Percentiles rank a stretch among this genome's conserved stretches.
phyloP scores from a whole-genome alignment of 2,113 vertebrate species.

The Cervus canadensis region DNA sequence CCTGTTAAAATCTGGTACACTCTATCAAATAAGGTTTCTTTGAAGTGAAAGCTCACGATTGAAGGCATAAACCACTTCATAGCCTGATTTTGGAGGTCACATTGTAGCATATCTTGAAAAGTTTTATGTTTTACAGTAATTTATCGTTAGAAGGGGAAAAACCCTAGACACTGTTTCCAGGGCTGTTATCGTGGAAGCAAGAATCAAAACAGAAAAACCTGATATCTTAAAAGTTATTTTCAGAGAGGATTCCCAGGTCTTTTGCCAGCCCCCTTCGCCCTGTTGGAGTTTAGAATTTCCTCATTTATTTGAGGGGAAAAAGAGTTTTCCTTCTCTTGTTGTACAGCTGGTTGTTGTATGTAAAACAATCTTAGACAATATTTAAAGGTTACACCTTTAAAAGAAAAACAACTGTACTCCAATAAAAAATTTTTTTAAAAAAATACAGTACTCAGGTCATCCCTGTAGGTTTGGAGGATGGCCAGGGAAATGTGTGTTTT shows the following conservation, averaged over 20 bases:
- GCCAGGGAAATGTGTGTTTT: neutral
- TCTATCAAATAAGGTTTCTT: neutral
- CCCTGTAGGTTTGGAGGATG: neutral
- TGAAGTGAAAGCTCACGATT: neutral
- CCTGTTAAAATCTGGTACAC: neutral
- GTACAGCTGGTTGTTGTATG: neutral
- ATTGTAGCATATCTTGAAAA: neutral
- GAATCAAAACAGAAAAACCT: constrained; percentile 20
- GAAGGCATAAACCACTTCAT: neutral
- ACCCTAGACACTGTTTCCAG: neutral
- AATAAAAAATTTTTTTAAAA: fast-evolving
- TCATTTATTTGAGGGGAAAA: neutral
- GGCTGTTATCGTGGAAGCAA: neutral
- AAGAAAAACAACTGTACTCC: neutral
- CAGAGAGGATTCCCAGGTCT: neutral
- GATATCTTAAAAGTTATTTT: constrained; percentile 33
- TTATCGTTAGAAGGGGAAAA: neutral
- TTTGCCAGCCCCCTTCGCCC: neutral
- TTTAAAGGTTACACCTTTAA: neutral
- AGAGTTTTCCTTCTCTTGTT: neutral
- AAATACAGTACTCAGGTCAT: neutral
- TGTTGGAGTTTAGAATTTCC: neutral
- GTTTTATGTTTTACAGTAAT: constrained; percentile 18
- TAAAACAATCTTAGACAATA: neutral
- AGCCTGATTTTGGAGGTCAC: neutral